A percentile compares a stretch with the other conserved stretches of the same genome.
Evolutionary conservation across 2,888 invertebrate species (phyloP).

Genomic region (Athripsodes cinereus): DNA sequence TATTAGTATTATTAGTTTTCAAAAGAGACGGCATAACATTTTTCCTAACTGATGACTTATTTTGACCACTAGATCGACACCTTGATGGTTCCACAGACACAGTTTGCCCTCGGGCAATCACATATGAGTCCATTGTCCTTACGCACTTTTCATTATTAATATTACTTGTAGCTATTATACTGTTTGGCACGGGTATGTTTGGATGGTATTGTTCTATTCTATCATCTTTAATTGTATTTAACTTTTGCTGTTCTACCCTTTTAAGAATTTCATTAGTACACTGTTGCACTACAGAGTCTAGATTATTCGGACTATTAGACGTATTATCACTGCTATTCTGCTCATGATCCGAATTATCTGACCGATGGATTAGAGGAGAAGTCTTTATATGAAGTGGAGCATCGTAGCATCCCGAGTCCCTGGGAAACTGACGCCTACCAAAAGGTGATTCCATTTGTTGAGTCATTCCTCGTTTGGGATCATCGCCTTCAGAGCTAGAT

Average conservation of each 20-base stretch:
- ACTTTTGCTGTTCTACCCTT: slow-evolving; percentile 51
- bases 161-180: slow-evolving; percentile 33
- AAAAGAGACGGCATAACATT: slow-evolving; percentile 24
- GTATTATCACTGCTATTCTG: slow-evolving; percentile 41
- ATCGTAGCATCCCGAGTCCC: slow-evolving; percentile 80
- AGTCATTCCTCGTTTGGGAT: slow-evolving; percentile 35
- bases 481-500: slow-evolving; percentile 73
- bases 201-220: slow-evolving; percentile 35
- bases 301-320: slow-evolving; percentile 44
- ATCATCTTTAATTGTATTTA: slow-evolving; percentile 41
- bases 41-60: slow-evolving; percentile 40
- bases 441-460: slow-evolving; percentile 63
- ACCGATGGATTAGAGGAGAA: slow-evolving; percentile 50
- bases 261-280: slow-evolving; percentile 56
- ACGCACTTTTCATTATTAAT: slow-evolving; percentile 35
- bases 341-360: slow-evolving; percentile 50
- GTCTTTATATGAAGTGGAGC: slow-evolving; percentile 49
- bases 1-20: slow-evolving; percentile 18
- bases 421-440: slow-evolving; percentile 69
- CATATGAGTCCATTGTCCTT: slow-evolving; percentile 47
- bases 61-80: slow-evolving; percentile 42
- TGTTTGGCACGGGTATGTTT: slow-evolving; percentile 31
- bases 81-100: slow-evolving; percentile 47
- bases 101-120: slow-evolving; percentile 51
- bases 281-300: slow-evolving; percentile 54